A percentile compares a stretch with the other conserved stretches of the same genome.
These are phyloP conservation scores for Drosophila pegasa DNA, from an alignment of 2,888 invertebrate species.

Conservation along the genomic window DNA sequence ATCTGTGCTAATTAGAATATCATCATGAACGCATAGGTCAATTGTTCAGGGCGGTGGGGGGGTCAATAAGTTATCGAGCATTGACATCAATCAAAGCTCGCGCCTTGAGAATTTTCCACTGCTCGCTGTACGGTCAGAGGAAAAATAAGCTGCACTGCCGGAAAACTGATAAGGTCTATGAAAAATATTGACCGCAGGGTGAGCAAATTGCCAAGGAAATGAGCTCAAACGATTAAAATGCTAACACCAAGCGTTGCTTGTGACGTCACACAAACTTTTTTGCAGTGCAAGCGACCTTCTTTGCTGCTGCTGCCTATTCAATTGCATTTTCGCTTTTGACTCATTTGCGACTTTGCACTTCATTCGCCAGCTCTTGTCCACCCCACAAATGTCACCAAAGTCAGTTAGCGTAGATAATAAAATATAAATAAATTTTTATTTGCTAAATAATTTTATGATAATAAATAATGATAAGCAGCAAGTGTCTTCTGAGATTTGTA, in stretches of 20 bases:
- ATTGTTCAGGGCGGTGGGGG: slow-evolving; percentile 31
- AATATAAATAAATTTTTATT: neutral
- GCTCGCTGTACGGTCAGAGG: slow-evolving; percentile 31
- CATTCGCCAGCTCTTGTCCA: slow-evolving; percentile 8
- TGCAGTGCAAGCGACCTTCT: neutral
- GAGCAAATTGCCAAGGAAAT: neutral
- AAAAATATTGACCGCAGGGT: neutral
- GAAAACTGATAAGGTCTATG: slow-evolving; percentile 36
- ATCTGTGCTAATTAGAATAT: neutral
- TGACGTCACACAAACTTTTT: slow-evolving; percentile 4
- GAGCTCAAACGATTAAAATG: neutral
- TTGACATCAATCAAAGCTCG: slow-evolving; percentile 2
- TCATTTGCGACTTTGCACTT: slow-evolving; percentile 2
- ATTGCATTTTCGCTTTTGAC: slow-evolving; percentile 10
- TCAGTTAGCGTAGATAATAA: too few species aligned
- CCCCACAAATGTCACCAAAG: slow-evolving; percentile 27
- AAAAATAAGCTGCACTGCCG: slow-evolving; percentile 23
- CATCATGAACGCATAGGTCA: slow-evolving; percentile 7
- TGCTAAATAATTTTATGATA: neutral
- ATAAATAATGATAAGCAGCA: neutral
- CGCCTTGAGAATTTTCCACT: slow-evolving; percentile 54
- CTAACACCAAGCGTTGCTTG: neutral
- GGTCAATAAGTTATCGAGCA: slow-evolving; percentile 11
- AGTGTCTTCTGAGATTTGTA: neutral
- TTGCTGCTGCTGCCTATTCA: neutral